phyloP scores from a whole-genome alignment of 2,113 vertebrate genomes.

The Collichthys lucidus region DNA sequence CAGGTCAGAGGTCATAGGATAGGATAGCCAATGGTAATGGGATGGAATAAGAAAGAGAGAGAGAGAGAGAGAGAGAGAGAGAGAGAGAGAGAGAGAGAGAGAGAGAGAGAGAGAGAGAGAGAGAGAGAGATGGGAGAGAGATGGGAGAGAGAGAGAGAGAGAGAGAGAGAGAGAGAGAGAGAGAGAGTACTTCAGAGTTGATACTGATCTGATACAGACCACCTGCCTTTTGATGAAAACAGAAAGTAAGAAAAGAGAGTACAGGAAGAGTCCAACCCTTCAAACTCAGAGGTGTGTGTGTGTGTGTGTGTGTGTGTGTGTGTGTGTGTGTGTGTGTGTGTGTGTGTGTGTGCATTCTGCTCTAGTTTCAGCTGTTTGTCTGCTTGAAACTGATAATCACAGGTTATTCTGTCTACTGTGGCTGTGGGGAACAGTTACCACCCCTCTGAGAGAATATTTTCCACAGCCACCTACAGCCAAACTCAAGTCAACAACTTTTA shows the following conservation, averaged over 20 bases:
- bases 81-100: slow-evolving; percentile 30
- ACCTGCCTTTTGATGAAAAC: slow-evolving; percentile 19
- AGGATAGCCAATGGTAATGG: slow-evolving; percentile 85
- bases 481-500: slow-evolving; percentile 15
- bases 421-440: slow-evolving; percentile 37
- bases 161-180: neutral
- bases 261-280: slow-evolving; percentile 7
- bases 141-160: too few species aligned
- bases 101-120: slow-evolving; percentile 21
- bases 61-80: slow-evolving; percentile 43
- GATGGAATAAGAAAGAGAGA: slow-evolving; percentile 73
- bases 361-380: slow-evolving; percentile 53
- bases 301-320: slow-evolving; percentile 36
- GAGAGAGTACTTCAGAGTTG: neutral
- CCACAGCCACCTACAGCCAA: slow-evolving; percentile 16
- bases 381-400: slow-evolving; percentile 59
- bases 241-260: neutral
- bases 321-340: slow-evolving; percentile 29
- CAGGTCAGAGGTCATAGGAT: slow-evolving; percentile 86
- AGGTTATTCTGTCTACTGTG: slow-evolving; percentile 42
- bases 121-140: slow-evolving; percentile 40
- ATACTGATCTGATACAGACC: slow-evolving; percentile 18
- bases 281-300: neutral
- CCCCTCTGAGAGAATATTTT: slow-evolving; percentile 35
- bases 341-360: slow-evolving; percentile 31